Conservation (phyloP, 2,797 vertebrate genomes). For the Gallirallus australis region DNA sequence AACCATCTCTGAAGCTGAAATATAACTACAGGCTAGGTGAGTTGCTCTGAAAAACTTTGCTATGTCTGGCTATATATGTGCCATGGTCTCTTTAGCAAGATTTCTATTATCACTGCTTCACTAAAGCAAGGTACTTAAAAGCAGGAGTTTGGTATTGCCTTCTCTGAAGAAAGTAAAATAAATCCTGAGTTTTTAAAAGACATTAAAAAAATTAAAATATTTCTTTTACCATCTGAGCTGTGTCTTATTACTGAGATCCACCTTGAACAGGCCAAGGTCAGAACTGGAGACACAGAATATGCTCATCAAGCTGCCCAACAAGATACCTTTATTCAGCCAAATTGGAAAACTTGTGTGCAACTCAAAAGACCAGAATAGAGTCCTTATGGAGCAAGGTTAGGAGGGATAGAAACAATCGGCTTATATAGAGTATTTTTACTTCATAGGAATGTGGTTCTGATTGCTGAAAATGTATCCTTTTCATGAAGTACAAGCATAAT, state of each 20-base stretch:
- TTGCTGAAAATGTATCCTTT: slow-evolving; percentile 76
- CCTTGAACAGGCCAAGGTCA: slow-evolving; percentile 17
- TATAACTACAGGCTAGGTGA: background rate
- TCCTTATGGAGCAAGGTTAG: slow-evolving; percentile 65
- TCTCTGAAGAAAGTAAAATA: background rate
- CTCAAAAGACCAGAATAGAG: slow-evolving; percentile 67
- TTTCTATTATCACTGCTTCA: background rate
- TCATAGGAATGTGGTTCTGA: slow-evolving; percentile 74
- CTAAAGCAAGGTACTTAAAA: background rate
- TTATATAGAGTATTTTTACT: slow-evolving; percentile 72
- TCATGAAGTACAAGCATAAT: slow-evolving; percentile 71
- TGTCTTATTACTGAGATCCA: slow-evolving; percentile 32
- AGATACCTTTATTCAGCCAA: slow-evolving; percentile 69
- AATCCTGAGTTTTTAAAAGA: background rate
- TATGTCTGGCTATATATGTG: background rate
- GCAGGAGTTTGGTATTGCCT: background rate
- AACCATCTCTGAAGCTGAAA: background rate
- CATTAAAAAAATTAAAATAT: background rate
- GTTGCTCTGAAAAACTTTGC: background rate
- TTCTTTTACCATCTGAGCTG: background rate
- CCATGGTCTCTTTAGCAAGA: background rate
- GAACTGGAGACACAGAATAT: slow-evolving; percentile 5
- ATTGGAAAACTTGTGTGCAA: slow-evolving; percentile 50
- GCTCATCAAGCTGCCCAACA: slow-evolving; percentile 19
- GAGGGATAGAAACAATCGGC: slow-evolving; percentile 73